Evolutionary conservation across 1,140 invertebrate species (phyloP).

Genomic region (Drosophila watanabei): DNA sequence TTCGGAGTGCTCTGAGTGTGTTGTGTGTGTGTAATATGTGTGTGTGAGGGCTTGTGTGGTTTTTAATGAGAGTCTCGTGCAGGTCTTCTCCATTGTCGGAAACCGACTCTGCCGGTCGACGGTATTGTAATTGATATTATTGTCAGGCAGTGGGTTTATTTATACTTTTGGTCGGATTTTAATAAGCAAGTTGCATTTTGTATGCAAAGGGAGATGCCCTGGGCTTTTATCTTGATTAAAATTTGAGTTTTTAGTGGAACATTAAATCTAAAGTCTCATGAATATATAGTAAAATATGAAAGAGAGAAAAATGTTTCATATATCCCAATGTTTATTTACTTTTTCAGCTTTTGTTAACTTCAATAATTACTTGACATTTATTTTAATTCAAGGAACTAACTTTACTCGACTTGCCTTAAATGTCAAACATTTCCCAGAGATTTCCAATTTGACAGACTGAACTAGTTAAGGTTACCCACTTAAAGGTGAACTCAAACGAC

Average conservation of each 20-base stretch:
- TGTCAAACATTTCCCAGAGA: constrained; percentile 27
- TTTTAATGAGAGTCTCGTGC: constrained; percentile 82
- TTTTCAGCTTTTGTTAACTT: background rate
- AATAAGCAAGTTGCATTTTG: constrained; percentile 62
- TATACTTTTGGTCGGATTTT: constrained; percentile 65
- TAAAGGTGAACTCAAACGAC: constrained; percentile 41
- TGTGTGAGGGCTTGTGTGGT: constrained; percentile 41
- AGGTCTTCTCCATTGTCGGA: constrained; percentile 59
- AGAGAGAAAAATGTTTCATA: background rate
- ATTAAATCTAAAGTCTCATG: background rate
- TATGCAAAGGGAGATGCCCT: constrained; percentile 38
- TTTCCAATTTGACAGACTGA: constrained; percentile 2
- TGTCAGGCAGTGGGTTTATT: constrained; percentile 74
- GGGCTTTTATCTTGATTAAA: constrained; percentile 51
- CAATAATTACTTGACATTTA: background rate
- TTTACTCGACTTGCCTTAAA: constrained; percentile 11
- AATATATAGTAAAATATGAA: background rate
- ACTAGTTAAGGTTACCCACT: constrained; percentile 38
- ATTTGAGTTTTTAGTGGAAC: constrained; percentile 26
- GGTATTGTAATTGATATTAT: constrained; percentile 79
- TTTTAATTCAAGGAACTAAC: constrained; percentile 18
- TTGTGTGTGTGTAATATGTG: background rate
- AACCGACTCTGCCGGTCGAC: constrained; percentile 51
- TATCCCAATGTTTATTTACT: background rate
- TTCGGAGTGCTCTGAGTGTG: constrained; percentile 22